phyloP scores from a whole-genome alignment of 2,888 invertebrate species.

The Platypus cylindrus region DNA sequence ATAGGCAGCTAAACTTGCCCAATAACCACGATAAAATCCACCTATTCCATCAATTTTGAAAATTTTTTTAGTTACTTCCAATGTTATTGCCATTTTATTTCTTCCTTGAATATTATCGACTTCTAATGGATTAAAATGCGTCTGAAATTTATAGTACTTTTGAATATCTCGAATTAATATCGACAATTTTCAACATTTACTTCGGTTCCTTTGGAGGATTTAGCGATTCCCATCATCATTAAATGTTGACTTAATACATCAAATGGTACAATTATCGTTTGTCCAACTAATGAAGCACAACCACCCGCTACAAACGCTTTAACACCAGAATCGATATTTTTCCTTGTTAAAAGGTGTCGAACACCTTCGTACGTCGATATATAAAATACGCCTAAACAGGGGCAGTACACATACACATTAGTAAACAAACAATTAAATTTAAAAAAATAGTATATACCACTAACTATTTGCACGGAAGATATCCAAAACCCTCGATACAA shows the following conservation, averaged over 20 bases:
- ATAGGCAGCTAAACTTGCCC: constrained; percentile 83
- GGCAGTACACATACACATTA: too few relatives aligned
- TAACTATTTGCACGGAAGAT: constrained; percentile 57
- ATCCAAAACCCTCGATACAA: constrained; percentile 93
- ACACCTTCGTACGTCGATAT: constrained; percentile 90
- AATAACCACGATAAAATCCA: constrained; percentile 90
- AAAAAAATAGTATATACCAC: constrained; percentile 26
- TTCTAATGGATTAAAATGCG: constrained; percentile 65
- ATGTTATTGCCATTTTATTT: constrained; percentile 54
- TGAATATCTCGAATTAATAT: background rate
- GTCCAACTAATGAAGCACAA: constrained; percentile 82
- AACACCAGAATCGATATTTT: constrained; percentile 49
- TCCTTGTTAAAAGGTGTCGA: constrained; percentile 60
- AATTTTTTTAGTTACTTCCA: constrained; percentile 65
- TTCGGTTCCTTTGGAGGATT: constrained; percentile 23
- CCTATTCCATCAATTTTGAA: constrained; percentile 67
- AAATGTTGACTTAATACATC: constrained; percentile 94
- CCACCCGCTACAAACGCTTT: constrained; percentile 82
- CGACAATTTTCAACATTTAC: too few relatives aligned
- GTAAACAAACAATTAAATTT: background rate
- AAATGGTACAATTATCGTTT: constrained; percentile 92
- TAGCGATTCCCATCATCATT: constrained; percentile 69
- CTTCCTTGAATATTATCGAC: constrained; percentile 48
- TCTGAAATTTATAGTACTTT: too few relatives aligned
- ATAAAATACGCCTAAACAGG: constrained; percentile 74